Conservation (phyloP, 2,113 vertebrate genomes). For the Myotis brandtii region DNA sequence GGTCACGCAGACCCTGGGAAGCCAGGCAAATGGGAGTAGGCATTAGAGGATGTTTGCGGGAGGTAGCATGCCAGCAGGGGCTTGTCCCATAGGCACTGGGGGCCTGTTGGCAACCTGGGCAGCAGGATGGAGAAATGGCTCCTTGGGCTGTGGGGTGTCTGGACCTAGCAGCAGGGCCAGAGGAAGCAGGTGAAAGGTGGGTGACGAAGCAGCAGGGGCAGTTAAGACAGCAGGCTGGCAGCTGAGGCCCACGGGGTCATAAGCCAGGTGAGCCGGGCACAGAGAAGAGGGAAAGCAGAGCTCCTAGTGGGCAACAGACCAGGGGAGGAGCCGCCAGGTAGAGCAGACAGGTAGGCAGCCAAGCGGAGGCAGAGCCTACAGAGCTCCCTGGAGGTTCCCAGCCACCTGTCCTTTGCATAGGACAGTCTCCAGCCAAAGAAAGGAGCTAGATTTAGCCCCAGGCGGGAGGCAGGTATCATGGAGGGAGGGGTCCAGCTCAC, state of each 20-base stretch:
- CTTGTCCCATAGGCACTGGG: neutral
- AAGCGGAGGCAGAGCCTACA: neutral
- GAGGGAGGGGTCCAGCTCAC: neutral
- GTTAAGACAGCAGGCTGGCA: neutral
- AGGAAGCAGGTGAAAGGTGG: neutral
- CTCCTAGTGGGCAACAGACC: neutral
- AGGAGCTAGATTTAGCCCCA: neutral
- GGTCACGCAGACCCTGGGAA: neutral
- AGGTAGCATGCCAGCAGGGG: neutral
- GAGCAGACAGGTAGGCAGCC: neutral
- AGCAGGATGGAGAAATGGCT: neutral
- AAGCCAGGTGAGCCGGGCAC: neutral
- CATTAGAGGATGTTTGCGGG: fast-evolving
- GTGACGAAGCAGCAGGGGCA: neutral
- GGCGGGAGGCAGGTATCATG: neutral
- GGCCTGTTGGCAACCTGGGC: neutral
- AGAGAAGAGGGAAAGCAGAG: neutral
- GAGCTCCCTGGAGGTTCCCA: slow-evolving; percentile 50
- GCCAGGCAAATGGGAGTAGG: neutral
- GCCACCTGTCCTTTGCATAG: neutral
- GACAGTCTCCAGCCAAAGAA: neutral
- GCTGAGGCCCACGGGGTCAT: neutral
- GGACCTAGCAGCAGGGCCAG: neutral
- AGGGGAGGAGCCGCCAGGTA: neutral
- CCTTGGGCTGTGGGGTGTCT: neutral